Evolutionary conservation across 2,797 vertebrate genomes (phyloP).

Genomic region (Gobionotothen gibberifrons): DNA sequence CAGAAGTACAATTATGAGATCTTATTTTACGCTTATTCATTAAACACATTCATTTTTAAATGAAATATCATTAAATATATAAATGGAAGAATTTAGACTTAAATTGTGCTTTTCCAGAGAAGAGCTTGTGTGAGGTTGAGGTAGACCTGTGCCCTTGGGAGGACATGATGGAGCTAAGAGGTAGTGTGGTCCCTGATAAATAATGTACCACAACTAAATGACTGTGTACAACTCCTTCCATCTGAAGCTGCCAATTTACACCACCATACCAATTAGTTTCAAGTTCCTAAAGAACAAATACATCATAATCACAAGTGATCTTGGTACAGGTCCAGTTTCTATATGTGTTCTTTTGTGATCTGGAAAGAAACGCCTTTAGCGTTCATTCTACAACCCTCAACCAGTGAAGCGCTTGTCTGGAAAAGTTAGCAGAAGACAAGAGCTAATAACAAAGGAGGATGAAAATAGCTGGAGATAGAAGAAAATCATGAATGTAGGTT

Average conservation of each 20-base stretch:
- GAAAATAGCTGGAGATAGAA: constrained; percentile 51
- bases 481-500: constrained; percentile 44
- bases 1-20: constrained; percentile 21
- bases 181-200: constrained; percentile 42
- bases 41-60: constrained; percentile 21
- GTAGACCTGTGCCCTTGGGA: neutral
- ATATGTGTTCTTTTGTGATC: constrained; percentile 27
- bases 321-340: constrained; percentile 3
- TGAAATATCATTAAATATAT: constrained; percentile 31
- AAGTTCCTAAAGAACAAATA: constrained; percentile 46
- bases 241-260: constrained; percentile 52
- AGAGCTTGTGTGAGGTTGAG: constrained; percentile 48
- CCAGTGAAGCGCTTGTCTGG: constrained; percentile 66
- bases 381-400: constrained; percentile 39
- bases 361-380: constrained; percentile 8
- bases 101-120: constrained; percentile 69
- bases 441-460: constrained; percentile 42
- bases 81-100: constrained; percentile 34
- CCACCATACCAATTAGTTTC: constrained; percentile 39
- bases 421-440: constrained; percentile 60
- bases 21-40: constrained; percentile 21
- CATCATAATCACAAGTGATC: constrained; percentile 35
- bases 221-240: constrained; percentile 49
- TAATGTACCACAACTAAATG: constrained; percentile 54
- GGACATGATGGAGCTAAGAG: constrained; percentile 38